Conservation (phyloP, 2,113 vertebrate genomes). For the Sander vitreus region DNA sequence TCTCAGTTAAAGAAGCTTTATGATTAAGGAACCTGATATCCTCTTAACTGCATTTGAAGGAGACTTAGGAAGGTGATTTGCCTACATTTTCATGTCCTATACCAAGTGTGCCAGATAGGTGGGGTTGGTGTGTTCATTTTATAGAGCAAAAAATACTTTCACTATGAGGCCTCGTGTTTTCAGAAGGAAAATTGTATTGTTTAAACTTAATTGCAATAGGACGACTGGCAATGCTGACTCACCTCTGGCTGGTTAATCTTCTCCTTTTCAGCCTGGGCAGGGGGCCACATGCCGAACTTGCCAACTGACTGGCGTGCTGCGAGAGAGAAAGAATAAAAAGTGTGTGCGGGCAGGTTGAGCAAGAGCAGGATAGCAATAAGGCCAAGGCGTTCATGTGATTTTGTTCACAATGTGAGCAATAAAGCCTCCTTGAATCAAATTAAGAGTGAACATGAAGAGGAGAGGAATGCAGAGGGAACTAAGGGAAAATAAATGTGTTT, state of each 20-base stretch:
- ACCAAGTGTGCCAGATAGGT: neutral
- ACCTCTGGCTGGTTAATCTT: conserved; percentile 68
- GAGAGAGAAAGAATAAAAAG: conserved; percentile 29
- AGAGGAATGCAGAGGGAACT: conserved; percentile 4
- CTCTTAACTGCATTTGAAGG: conserved; percentile 19
- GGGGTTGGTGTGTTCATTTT: neutral
- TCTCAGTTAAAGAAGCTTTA: neutral
- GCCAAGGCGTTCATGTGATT: conserved; percentile 25
- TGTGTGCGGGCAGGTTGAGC: neutral
- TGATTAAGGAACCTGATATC: conserved; percentile 17
- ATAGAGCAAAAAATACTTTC: neutral
- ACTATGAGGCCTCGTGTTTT: neutral
- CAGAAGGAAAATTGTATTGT: neutral
- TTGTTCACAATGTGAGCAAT: conserved; percentile 20
- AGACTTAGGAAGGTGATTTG: conserved; percentile 52
- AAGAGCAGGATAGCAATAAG: neutral
- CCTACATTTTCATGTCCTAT: conserved; percentile 63
- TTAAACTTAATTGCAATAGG: neutral
- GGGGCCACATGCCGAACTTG: conserved; percentile 86
- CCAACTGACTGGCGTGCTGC: conserved; percentile 83
- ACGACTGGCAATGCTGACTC: neutral
- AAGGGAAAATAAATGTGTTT: neutral
- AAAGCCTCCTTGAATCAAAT: conserved; percentile 42
- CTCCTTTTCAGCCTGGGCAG: conserved; percentile 62
- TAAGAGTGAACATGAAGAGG: neutral